Evolutionary conservation across 2,888 invertebrate species (phyloP), one percentile per base, ranked within the genome.

Genomic region (Tethea ocularis): DNA sequence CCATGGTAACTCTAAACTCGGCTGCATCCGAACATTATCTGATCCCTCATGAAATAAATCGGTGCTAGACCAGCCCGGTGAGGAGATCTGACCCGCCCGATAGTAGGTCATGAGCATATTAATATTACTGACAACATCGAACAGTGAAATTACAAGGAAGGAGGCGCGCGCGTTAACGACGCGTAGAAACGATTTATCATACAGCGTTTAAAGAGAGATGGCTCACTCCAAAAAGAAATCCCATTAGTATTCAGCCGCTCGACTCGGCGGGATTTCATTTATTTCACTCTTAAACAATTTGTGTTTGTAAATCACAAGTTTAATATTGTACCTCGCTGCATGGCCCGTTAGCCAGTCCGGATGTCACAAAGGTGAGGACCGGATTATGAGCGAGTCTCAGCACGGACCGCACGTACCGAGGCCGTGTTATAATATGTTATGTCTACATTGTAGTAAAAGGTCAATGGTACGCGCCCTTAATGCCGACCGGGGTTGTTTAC

Each of bases 71-170:
- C 46, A 46, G 10, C 46, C 46, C 46, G 20, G 20, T 46, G 46
- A 46, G 81, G 73, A 86, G 90, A 91, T 91, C 72, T 87, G 84
- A 91, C 87, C 89, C 69, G 67, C 57, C 66, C 78, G 91, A 91
- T 91, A 87, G 85, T 86, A 85, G 91, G 87, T 89, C 89, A 88
- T 78, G 71, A 80, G 81, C 84, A 86, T 90, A 92, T 92, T 91
- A 90, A 91, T 91, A 87, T 87, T 84, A 86, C 89, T 81, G 86
- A 87, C 88, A 89, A 88, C 87, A 86, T 89, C 83, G 86, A 84
- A 83, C 82, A 84, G 86, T 86, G 78, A 88, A 87, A 87, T 87
- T 86, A 89, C 86, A 84, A 84, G 87, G 83, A 83, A 83, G 82
- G 74, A 82, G 75, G 83, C 81, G 77, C 79, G 82, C 81, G 82